A percentile compares a stretch with the other conserved stretches of the same genome.
Conservation (phyloP, 2,113 vertebrate genomes). For the Cryptomyrus ogoouensis region DNA sequence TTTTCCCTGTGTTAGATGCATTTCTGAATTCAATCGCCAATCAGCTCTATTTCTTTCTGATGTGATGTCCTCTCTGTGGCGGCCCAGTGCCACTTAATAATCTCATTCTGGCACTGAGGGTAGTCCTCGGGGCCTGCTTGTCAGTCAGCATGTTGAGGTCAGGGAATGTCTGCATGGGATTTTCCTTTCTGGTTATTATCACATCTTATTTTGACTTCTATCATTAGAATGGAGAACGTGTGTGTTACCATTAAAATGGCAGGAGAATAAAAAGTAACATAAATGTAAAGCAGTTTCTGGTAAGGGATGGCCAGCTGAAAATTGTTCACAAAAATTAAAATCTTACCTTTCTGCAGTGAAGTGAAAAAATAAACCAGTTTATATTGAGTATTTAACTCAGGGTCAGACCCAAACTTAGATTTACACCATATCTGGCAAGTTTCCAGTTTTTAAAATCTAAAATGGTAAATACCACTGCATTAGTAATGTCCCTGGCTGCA, state of each 20-base stretch:
- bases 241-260: background rate
- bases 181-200: background rate
- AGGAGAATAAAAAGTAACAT: background rate
- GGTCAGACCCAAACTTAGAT: background rate
- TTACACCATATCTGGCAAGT: background rate
- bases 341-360: background rate
- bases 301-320: background rate
- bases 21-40: background rate
- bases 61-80: background rate
- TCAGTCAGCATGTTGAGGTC: background rate
- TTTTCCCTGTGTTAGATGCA: background rate
- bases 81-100: background rate
- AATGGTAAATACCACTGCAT: background rate
- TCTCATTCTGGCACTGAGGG: background rate
- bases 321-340: background rate
- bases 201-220: background rate
- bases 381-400: background rate
- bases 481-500: background rate
- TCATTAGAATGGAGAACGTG: background rate
- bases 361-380: background rate
- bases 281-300: background rate
- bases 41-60: background rate
- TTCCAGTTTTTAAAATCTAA: background rate
- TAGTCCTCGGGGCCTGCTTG: background rate
- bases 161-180: background rate